Evolutionary conservation across 2,888 invertebrate genomes (phyloP).

Genomic region (Folsomia manolachei): DNA sequence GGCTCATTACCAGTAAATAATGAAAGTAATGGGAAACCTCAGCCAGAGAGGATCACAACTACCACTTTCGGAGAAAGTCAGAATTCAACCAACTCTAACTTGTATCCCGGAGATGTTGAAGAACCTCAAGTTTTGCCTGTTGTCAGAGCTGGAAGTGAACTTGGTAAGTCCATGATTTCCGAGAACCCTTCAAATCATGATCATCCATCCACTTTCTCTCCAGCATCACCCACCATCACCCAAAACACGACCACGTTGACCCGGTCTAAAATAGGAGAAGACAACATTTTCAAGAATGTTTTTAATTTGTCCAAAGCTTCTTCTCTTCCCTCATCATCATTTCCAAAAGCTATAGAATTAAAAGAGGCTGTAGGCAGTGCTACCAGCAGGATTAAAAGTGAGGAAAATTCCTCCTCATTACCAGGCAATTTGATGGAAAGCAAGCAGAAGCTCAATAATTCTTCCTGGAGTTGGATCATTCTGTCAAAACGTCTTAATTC

Average conservation of each 20-base stretch:
- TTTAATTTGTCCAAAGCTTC: conserved; percentile 12
- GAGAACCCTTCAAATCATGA: not conserved
- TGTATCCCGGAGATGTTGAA: not conserved
- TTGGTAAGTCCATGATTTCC: not conserved
- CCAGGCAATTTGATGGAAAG: conserved; percentile 12
- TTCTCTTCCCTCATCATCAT: no score
- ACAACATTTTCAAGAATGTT: not conserved
- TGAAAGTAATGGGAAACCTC: conserved; percentile 17
- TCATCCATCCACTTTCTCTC: not conserved
- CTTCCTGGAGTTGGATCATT: not conserved
- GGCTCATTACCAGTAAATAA: conserved; percentile 27
- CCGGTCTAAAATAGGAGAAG: not conserved
- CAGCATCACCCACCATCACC: not conserved
- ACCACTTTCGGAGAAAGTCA: conserved; percentile 12
- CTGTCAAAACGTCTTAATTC: not conserved
- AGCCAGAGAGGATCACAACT: not conserved
- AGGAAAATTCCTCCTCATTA: conserved; percentile 16
- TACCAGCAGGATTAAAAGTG: not conserved
- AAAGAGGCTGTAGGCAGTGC: conserved; percentile 7
- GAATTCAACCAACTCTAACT: not conserved
- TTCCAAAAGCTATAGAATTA: not conserved
- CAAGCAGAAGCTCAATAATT: not conserved
- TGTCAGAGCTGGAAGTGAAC: not conserved
- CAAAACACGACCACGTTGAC: not conserved
- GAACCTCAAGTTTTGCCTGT: not conserved